Evolutionary conservation across 2,888 invertebrate species (phyloP), one percentile per base, ranked within the genome.

Genomic region (Napeogenes inachia): DNA sequence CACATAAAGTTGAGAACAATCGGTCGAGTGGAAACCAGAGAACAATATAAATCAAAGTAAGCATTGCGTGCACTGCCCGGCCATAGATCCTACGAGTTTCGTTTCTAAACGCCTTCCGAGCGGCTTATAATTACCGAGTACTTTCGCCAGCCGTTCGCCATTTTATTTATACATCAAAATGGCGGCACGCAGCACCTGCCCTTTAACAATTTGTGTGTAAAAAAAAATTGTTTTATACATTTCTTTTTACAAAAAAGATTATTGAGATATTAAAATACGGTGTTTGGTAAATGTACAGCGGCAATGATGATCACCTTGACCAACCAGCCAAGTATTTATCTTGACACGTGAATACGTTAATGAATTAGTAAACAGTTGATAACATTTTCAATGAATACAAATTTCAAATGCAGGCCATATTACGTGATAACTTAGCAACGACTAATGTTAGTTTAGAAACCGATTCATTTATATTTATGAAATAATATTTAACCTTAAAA

Each of bases 91-190:
- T 85, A 84, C 78, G 35, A 77, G 80, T 81, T 84, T 81, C 82
- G 81, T 73, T 73, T 72, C 73, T 75, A 80, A 75, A 79, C 78
- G 84, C 82, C 84, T 82, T 80, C 80, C 81, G 66, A 68, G 65
- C 69, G 79, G 81, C 79, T 84, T 84, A 87, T 89, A 89, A 89
- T 89, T 89, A 87, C 87, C 74, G 74, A 87, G 82, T 85, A 89
- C 89, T 90, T 90, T 90, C 89, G 87, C 89, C 89, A 83, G 80
- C 84, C 79, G 81, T 76, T 73, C 78, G 88, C 89, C 90, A 89
- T 90, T 83, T 89, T 85, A 87, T 88, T 88, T 87, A 87, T 85
- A 85, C 81, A 81, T 84, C 89, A 88, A 89, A 87, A 89, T 89
- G 89, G 89, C 88, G 81, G 86, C 81, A 74, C 68, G 73, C 75